These are phyloP conservation scores for Hippoglossus stenolepis DNA, from an alignment of 2,113 vertebrate genomes.

Conservation along the genomic window DNA sequence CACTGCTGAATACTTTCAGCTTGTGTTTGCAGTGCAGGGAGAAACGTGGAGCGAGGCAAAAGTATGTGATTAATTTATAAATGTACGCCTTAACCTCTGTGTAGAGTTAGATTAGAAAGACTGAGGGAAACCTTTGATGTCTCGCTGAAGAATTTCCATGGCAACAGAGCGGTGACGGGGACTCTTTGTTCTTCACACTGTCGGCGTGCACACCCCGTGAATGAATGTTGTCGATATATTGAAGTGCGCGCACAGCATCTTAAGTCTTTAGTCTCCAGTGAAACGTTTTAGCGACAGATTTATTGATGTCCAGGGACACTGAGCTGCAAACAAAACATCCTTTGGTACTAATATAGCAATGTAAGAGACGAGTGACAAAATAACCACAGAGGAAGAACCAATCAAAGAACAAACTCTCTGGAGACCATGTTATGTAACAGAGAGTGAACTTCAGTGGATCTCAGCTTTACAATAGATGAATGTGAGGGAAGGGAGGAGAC, in stretches of 20 bases:
- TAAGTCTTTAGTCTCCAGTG: constrained; percentile 18
- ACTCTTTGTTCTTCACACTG: constrained; percentile 41
- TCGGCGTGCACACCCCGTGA: constrained; percentile 13
- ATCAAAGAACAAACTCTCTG: constrained; percentile 9
- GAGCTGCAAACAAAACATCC: constrained; percentile 13
- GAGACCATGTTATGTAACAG: constrained; percentile 24
- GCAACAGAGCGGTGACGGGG: constrained; percentile 47
- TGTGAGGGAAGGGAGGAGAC: neutral
- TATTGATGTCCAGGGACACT: constrained; percentile 33
- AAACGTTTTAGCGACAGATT: constrained; percentile 26
- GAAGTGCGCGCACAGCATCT: constrained; percentile 16
- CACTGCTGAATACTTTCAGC: neutral
- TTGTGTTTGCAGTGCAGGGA: neutral
- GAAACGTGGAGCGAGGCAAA: neutral
- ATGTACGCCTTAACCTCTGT: constrained; percentile 9
- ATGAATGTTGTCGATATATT: constrained; percentile 21
- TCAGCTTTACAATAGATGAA: too few relatives aligned
- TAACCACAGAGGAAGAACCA: neutral
- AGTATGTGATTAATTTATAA: constrained; percentile 27
- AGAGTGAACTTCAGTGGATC: neutral
- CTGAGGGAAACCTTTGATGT: constrained; percentile 47
- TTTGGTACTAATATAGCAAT: constrained; percentile 24
- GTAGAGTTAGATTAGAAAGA: constrained; percentile 11
- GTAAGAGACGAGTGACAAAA: constrained; percentile 2
- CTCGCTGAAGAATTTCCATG: constrained; percentile 42